Evolutionary conservation across 2,797 vertebrate genomes (phyloP), one percentile per base, ranked within the genome.

Genomic region (Propithecus deckenii): DNA sequence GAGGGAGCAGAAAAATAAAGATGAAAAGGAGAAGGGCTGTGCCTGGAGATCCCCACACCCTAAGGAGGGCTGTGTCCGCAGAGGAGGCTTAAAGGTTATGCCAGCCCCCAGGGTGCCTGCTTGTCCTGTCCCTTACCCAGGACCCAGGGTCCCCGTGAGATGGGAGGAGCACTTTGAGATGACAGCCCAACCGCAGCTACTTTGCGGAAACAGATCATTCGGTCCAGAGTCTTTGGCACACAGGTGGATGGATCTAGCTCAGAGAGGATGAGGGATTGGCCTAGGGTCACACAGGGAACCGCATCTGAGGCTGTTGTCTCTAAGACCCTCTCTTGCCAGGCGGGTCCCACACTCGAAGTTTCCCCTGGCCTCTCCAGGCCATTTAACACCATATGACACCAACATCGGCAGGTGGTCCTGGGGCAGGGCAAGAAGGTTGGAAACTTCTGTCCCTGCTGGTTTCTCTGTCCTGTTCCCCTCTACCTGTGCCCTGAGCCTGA

Each of bases 1-100:
- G 98, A 98, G 98, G 97, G 97, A 98, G 95, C 95, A 97, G 97
- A 98, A 96, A 97, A 97, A 98, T 98, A 98, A 98, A 98, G 96
- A 96, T 43, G 94, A 98, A 91, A 95, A 98, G 97, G 97, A 98
- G 98, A 98, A 98, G 98, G 97, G 98, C 98, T 92, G 93, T 32
- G 75, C 96, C 97, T 86, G 84, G 98, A 98, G 97, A 96, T 98
- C 96, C 90, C 88, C 79, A 48, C 63, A 85, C 81, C 95, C 81
- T 72, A 11, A 4, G 86, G 86, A 98, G 97, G 97, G 98, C 98
- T 97, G 97, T 97, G 96, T 95, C 15, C 6, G 0, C 93, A n/a
- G 69, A 94, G 98, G 98, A 98, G 97, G 97, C 17, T 71, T 75
- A 98, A 97, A 98, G 98, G 98, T 98, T 97, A 97, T 12, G 48